Conservation (phyloP, 2,888 invertebrate genomes). For the Keiferia lycopersicella region DNA sequence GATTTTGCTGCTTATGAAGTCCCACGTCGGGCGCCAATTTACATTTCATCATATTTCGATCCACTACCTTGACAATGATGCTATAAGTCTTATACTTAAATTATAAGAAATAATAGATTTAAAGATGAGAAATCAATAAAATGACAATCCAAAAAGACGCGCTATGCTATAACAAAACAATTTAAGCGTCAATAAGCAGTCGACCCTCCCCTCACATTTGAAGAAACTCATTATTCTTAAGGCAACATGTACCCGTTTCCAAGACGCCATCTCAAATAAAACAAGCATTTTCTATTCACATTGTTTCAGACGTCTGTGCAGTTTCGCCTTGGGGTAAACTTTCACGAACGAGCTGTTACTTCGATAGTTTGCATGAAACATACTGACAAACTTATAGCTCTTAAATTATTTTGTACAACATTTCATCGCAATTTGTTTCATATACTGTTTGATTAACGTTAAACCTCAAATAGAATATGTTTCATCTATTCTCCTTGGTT, state of each 20-base stretch:
- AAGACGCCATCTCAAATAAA: conserved; percentile 10
- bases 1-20: neutral
- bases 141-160: too few relatives aligned
- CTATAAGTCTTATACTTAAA: neutral
- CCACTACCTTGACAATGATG: too few relatives aligned
- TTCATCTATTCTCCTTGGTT: neutral
- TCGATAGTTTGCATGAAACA: neutral
- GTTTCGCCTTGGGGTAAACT: neutral
- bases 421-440: too few relatives aligned
- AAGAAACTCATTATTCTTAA: conserved; percentile 12
- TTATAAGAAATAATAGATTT: neutral
- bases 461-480: neutral
- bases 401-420: neutral
- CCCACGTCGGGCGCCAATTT: neutral
- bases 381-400: neutral
- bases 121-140: neutral
- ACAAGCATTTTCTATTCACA: conserved; percentile 1
- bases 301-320: neutral
- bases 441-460: too few relatives aligned
- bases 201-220: neutral
- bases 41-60: neutral
- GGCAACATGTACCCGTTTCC: conserved; percentile 4
- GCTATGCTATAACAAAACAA: neutral
- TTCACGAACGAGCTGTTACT: neutral
- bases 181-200: neutral